phyloP scores from a whole-genome alignment of 2,113 vertebrate species.

The Emydocephalus ijimae region DNA sequence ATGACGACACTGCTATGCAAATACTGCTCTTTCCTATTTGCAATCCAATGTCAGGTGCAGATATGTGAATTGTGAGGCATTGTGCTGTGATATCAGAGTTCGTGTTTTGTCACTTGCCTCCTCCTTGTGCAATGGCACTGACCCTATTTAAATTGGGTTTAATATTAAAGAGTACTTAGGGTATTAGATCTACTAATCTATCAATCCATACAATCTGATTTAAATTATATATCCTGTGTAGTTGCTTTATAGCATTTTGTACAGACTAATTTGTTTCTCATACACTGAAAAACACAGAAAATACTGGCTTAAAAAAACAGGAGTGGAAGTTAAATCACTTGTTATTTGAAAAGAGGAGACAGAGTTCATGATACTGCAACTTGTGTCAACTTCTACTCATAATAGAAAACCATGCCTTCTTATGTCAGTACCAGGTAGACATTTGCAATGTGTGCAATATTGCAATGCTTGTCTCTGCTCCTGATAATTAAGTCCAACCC shows the following conservation, averaged over 20 bases:
- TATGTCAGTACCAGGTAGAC: background rate
- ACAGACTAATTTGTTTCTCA: background rate
- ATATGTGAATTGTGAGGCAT: background rate
- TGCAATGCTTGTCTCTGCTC: background rate
- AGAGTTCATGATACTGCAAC: background rate
- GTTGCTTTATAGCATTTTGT: background rate
- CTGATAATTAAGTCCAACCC: background rate
- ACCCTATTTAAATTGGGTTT: background rate
- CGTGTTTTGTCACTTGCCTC: background rate
- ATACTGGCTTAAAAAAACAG: background rate
- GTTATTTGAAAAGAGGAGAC: background rate
- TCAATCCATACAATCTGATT: background rate
- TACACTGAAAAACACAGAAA: background rate
- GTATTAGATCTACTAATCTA: background rate
- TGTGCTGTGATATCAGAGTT: background rate
- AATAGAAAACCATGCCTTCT: background rate
- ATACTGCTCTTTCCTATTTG: background rate
- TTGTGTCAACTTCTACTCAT: background rate
- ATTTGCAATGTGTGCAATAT: background rate
- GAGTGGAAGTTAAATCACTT: background rate
- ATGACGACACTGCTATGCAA: background rate
- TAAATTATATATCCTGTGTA: background rate
- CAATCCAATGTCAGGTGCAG: background rate
- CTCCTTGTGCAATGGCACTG: background rate
- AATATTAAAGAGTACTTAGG: background rate